Percentiles rank a stretch among this genome's conserved stretches.
Conservation (phyloP, 1,140 invertebrate species). For the Ctenoplectra terminalis region DNA sequence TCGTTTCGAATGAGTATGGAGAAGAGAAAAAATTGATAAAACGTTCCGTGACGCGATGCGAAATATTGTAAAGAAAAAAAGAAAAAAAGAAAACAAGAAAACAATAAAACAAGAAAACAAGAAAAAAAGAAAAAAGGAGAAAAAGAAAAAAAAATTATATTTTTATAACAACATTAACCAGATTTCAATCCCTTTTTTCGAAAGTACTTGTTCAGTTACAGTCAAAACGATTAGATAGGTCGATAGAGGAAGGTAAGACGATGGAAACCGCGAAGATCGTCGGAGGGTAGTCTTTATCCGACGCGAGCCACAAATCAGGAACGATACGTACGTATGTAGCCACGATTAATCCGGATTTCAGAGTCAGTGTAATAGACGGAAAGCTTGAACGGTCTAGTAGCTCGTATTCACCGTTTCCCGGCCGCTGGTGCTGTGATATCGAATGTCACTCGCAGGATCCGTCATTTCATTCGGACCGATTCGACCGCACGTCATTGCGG, state of each 20-base stretch:
- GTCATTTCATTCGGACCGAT: slow-evolving; percentile 82
- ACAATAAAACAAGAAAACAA: no score
- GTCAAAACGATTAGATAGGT: neutral
- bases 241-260: neutral
- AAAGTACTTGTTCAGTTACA: neutral
- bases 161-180: no score
- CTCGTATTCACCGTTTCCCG: slow-evolving; percentile 73
- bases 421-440: slow-evolving; percentile 80
- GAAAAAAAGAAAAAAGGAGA: no score
- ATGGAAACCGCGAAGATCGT: neutral
- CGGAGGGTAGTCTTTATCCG: neutral
- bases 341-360: slow-evolving; percentile 69
- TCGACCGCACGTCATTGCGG: slow-evolving; percentile 83
- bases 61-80: no score
- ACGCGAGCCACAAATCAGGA: slow-evolving; percentile 40
- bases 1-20: no score
- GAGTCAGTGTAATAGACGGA: slow-evolving; percentile 68
- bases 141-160: no score
- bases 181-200: neutral
- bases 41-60: no score
- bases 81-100: no score
- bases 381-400: slow-evolving; percentile 65
- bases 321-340: slow-evolving; percentile 54
- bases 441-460: slow-evolving; percentile 83
- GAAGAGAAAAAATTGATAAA: no score